phyloP scores from a whole-genome alignment of 2,113 vertebrate genomes.

The Phainopepla nitens region DNA sequence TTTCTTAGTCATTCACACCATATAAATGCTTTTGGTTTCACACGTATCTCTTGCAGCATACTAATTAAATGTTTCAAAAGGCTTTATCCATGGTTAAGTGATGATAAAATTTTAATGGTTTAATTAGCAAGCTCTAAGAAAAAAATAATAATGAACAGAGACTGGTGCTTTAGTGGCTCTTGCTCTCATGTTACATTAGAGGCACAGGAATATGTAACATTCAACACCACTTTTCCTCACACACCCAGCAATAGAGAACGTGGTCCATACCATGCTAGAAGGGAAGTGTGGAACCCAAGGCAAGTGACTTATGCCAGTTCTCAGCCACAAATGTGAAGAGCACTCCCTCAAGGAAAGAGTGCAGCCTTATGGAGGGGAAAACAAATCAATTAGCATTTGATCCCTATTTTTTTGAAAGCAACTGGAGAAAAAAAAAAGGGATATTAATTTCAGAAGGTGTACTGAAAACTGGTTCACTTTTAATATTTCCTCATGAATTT shows the following conservation, averaged over 20 bases:
- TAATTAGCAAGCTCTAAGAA: constrained; percentile 71
- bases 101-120: constrained; percentile 82
- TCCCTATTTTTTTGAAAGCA: neutral
- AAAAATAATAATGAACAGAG: constrained; percentile 61
- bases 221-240: neutral
- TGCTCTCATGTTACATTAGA: neutral
- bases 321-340: neutral
- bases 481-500: neutral
- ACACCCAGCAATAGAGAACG: neutral
- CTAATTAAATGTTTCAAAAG: constrained; percentile 75
- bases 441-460: neutral
- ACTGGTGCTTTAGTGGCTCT: neutral
- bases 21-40: constrained; percentile 45
- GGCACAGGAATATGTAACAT: neutral
- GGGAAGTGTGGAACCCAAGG: neutral
- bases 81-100: constrained; percentile 73
- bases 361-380: neutral
- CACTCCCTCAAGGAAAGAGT: neutral
- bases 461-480: neutral
- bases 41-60: constrained; percentile 39
- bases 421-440: neutral
- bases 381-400: neutral
- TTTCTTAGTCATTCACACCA: neutral
- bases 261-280: neutral
- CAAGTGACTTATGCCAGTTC: neutral